Base-by-base conservation (phyloP, 1,140 invertebrate species). In the Musca vetustissima region DNA sequence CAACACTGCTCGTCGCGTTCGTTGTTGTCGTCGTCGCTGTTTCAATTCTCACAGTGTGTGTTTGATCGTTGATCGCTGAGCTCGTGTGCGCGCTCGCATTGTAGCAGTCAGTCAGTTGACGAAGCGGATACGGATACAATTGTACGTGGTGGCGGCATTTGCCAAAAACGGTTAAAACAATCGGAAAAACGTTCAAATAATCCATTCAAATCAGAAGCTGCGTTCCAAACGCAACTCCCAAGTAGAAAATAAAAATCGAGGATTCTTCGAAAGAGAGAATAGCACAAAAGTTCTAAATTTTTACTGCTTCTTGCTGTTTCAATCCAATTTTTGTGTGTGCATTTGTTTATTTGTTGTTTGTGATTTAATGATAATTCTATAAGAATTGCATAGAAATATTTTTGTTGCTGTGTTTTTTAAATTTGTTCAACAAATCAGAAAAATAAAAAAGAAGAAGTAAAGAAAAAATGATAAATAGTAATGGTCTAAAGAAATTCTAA, bases 51-150 rank as follows among this genome's bases (percentile, higher is more conserved):
- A 32, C 36, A 61, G 57, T 61, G 28, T 61, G 28, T 36, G 57
- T 61, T 61, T 21, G 28, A 61, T 61, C 57, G 55, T 61, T 19
- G 28, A 19, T 43, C 57, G 28, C 14, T 61, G 7, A 61, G 57
- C 57, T 61, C 57, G 28, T 61, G 15, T 61, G 36, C 17, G n/a
- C 36, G 57, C 15, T 61, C 57, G 57, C 57, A 36, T 43, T 36
- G 57, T 61, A 21, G 28, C 28, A 21, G 36, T 36, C 19, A 61
- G 57, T 19, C 11, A 43, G 32, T 61, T 61, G 28, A 61, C 57
- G 28, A 36, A 61, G 28, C 57, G 57, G 57, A 61, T 61, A 36
- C 57, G 57, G 57, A 61, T 61, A 61, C 57, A 32, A 36, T 61
- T 17, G 36, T 19, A 36, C 28, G 28, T 32, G 57, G 57, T 61